phyloP scores from a whole-genome alignment of 2,888 invertebrate genomes.

The Caenorhabditis sulstoni region DNA sequence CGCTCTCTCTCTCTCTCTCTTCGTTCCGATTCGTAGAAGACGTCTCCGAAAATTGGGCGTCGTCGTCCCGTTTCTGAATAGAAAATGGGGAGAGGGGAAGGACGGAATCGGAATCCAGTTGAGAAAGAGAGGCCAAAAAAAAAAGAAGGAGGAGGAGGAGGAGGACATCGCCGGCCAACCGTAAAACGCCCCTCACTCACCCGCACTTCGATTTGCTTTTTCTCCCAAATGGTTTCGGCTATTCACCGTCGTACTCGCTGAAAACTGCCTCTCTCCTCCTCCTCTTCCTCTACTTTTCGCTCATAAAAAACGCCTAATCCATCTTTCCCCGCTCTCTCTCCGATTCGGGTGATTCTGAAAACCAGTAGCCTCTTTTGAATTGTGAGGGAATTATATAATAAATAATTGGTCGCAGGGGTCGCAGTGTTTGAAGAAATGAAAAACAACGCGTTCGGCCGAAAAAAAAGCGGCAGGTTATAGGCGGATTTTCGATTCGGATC shows the following conservation, averaged over 20 bases:
- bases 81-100: constrained; percentile 37
- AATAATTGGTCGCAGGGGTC: neutral
- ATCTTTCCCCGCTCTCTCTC: neutral
- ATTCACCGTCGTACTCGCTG: too few relatives aligned
- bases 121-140: constrained; percentile 8
- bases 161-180: constrained; percentile 42
- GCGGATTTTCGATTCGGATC: too few relatives aligned
- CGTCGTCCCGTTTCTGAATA: constrained; percentile 54
- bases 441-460: too few relatives aligned
- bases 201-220: constrained; percentile 51
- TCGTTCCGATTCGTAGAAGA: constrained; percentile 24
- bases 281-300: constrained; percentile 1
- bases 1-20: constrained; percentile 3
- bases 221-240: constrained; percentile 29
- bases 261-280: neutral
- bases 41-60: constrained; percentile 45
- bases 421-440: neutral
- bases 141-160: constrained; percentile 9
- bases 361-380: neutral
- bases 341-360: neutral
- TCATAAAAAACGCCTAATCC: constrained; percentile 22
- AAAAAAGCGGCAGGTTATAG: too few relatives aligned
- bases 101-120: constrained; percentile 5
- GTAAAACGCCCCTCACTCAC: constrained; percentile 42
- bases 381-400: neutral